Percentiles rank a stretch among this genome's conserved stretches.
These are phyloP conservation scores for Nomada fabriciana DNA, from an alignment of 2,888 invertebrate genomes.

Conservation along the genomic window DNA sequence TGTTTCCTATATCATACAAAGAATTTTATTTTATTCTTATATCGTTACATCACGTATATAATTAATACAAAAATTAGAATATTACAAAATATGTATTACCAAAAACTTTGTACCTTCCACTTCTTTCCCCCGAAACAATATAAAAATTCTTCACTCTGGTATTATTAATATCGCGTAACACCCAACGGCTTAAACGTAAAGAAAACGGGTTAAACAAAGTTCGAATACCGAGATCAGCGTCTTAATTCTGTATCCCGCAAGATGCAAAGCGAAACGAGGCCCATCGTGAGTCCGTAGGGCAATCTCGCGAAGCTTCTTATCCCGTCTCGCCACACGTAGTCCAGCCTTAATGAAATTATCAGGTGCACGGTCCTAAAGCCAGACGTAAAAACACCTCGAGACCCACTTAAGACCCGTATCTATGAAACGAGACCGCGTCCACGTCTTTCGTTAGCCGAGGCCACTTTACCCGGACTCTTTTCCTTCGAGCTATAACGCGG, in stretches of 20 bases:
- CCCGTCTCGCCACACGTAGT: neutral
- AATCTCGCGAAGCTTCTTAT: conserved; percentile 12
- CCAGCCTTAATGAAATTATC: conserved; percentile 38
- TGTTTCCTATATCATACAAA: no score
- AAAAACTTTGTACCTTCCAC: no score
- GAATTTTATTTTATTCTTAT: no score
- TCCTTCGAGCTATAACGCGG: neutral
- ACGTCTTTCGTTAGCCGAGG: neutral
- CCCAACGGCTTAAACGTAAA: no score
- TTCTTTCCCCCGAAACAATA: no score
- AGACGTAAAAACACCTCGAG: neutral
- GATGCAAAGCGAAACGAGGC: neutral
- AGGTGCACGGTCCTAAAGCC: neutral
- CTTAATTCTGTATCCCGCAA: neutral
- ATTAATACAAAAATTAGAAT: no score
- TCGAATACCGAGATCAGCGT: neutral
- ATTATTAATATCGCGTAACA: no score
- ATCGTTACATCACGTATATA: no score
- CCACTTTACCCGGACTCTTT: neutral
- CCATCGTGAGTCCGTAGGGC: neutral
- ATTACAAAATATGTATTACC: no score
- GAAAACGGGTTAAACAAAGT: neutral
- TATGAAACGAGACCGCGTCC: conserved; percentile 1
- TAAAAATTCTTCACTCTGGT: no score
- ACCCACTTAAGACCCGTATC: conserved; percentile 13